Evolutionary conservation across 2,113 vertebrate species (phyloP).

Genomic region (Castor canadensis): DNA sequence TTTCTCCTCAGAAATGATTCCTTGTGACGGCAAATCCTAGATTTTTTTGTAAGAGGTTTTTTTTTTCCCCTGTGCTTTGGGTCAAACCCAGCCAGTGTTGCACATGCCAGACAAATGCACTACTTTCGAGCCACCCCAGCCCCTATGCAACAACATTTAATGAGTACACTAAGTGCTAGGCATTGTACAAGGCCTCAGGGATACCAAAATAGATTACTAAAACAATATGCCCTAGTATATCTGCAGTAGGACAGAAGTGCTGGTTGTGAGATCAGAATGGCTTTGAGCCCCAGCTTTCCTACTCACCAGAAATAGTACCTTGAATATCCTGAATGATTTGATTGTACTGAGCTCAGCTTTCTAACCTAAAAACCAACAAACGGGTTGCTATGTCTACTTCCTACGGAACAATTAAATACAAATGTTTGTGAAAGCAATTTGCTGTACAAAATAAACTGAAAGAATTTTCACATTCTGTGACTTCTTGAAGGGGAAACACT

Average conservation of each 20-base stretch:
- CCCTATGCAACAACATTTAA: background rate
- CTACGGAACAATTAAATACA: background rate
- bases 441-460: background rate
- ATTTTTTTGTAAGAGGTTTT: background rate
- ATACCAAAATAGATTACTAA: conserved; percentile 1
- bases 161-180: background rate
- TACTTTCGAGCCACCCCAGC: background rate
- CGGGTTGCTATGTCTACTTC: background rate
- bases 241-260: background rate
- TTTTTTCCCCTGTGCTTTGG: background rate
- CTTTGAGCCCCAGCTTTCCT: background rate
- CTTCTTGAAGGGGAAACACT: background rate
- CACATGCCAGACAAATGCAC: background rate
- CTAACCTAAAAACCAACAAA: background rate
- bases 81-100: background rate
- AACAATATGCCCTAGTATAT: background rate
- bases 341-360: background rate
- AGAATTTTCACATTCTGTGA: background rate
- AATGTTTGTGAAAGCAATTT: background rate
- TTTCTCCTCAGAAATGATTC: conserved; percentile 6
- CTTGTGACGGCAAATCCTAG: background rate
- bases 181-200: background rate
- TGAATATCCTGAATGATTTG: conserved; percentile 10
- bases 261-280: background rate
- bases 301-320: background rate